A percentile compares a stretch with the other conserved stretches of the same genome.
Conservation (phyloP, 53 echinoderm and acorn worm genomes). For the Hippasteria phrygiana region DNA sequence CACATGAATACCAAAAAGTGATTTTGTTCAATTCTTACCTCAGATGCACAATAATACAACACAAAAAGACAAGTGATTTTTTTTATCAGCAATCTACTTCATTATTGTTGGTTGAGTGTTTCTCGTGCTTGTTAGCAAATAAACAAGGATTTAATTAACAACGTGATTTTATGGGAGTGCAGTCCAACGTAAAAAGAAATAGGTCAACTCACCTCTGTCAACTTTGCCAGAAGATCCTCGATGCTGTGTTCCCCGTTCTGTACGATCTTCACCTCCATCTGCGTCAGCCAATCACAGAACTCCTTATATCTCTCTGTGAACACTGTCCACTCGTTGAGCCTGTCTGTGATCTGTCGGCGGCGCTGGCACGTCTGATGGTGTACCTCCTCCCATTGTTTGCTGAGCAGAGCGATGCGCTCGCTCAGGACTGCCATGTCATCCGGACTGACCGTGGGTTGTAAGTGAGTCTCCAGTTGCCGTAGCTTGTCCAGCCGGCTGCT, state of each 20-base stretch:
- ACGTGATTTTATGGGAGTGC: not conserved
- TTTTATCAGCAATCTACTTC: no score
- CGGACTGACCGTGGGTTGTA: slow-evolving; percentile 80
- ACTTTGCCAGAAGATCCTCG: slow-evolving; percentile 92
- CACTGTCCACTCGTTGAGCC: slow-evolving; percentile 89
- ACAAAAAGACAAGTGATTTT: no score
- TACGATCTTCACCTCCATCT: slow-evolving; percentile 86
- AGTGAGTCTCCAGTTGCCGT: slow-evolving; percentile 72
- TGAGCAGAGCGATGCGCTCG: slow-evolving; percentile 88
- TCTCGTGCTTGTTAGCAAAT: no score
- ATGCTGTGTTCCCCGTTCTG: slow-evolving; percentile 98
- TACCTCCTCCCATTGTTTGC: slow-evolving; percentile 94
- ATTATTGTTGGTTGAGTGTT: no score
- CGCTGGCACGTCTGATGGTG: slow-evolving; percentile 89
- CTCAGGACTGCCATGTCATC: slow-evolving; percentile 96
- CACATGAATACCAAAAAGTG: no score
- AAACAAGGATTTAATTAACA: no score
- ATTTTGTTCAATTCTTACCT: no score
- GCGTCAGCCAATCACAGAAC: slow-evolving; percentile 96
- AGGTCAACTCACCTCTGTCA: slow-evolving; percentile 80
- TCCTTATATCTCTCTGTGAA: slow-evolving; percentile 88
- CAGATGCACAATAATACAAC: no score
- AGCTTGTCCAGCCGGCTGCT: slow-evolving; percentile 81
- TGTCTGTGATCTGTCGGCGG: slow-evolving; percentile 84
- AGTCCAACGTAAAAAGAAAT: not conserved